These are phyloP conservation scores for Micrasema longulum DNA, from an alignment of 1,140 invertebrate genomes.

Conservation along the genomic window DNA sequence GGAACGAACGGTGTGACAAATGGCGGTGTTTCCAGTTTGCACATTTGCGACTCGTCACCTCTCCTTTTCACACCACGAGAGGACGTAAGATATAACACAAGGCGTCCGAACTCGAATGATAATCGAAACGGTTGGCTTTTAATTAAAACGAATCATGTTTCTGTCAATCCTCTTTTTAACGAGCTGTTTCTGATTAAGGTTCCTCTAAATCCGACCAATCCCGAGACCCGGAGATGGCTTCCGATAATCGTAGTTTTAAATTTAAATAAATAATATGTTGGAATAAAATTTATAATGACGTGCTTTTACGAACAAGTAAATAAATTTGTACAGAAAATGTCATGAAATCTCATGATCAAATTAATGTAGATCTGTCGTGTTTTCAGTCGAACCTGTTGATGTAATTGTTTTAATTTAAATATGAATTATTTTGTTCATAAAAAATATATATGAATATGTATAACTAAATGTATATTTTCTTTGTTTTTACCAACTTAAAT, in stretches of 20 bases:
- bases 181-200: conserved; percentile 9
- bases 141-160: conserved; percentile 39
- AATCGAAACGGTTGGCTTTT: conserved; percentile 3
- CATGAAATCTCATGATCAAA: background rate
- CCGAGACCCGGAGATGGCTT: conserved; percentile 2
- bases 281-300: background rate
- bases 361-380: background rate
- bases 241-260: background rate
- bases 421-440: background rate
- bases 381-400: no score
- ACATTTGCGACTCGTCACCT: background rate
- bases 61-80: background rate
- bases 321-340: background rate
- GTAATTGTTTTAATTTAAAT: conserved; percentile 1
- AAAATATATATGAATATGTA: no score
- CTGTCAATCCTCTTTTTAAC: conserved; percentile 28
- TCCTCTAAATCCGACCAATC: conserved; percentile 2
- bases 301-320: background rate
- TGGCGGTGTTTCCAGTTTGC: no score
- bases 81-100: background rate
- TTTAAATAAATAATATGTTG: conserved; percentile 9
- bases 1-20: no score
- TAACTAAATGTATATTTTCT: no score
- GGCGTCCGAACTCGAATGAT: conserved; percentile 18
- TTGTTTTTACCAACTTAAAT: no score